phyloP scores from a whole-genome alignment of 2,797 vertebrate species.

The Mormyrops boulengeri region DNA sequence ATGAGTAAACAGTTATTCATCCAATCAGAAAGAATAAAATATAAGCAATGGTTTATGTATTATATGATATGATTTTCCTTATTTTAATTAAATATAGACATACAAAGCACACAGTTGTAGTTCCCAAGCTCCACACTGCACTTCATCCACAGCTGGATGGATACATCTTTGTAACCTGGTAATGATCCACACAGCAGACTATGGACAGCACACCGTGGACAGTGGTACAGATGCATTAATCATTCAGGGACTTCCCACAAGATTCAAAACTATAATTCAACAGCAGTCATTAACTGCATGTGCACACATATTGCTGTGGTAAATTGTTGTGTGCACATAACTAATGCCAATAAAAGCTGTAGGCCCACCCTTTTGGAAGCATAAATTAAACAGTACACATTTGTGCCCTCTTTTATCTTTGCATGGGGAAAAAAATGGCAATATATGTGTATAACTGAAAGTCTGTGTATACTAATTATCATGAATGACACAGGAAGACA shows the following conservation, averaged over 20 bases:
- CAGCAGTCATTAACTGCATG: background rate
- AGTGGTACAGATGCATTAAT: background rate
- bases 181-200: background rate
- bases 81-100: background rate
- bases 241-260: background rate
- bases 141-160: background rate
- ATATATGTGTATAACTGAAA: background rate
- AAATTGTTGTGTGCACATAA: background rate
- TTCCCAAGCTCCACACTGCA: background rate
- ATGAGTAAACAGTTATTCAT: background rate
- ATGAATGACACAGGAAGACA: background rate
- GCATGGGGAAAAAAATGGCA: background rate
- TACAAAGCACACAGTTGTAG: background rate
- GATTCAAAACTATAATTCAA: background rate
- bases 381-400: background rate
- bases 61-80: background rate
- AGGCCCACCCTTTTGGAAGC: background rate
- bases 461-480: background rate
- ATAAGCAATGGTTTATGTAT: background rate
- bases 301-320: background rate
- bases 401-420: background rate
- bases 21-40: background rate
- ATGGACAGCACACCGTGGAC: background rate
- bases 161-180: background rate
- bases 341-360: background rate